Evolutionary conservation across 2,797 vertebrate genomes (phyloP), one percentile per base, ranked within the genome.

Genomic region (Bucorvus abyssinicus): DNA sequence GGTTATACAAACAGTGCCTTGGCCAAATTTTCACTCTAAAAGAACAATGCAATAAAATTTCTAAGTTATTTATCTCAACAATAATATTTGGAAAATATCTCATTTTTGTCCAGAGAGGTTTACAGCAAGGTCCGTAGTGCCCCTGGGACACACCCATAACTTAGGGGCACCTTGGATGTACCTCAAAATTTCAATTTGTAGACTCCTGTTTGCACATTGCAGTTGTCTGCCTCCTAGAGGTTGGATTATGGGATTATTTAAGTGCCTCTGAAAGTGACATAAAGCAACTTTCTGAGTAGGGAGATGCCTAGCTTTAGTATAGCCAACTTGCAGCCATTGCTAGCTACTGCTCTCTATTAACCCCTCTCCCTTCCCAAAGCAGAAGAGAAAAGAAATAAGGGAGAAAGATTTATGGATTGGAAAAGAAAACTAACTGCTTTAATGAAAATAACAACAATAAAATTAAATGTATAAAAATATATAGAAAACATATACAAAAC

Each of bases 81-180:
- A 23, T 42, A 81, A 23, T 61, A 74, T 63, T 63, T 80, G 27
- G 42, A 49, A 90, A 81, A 80, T 67, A 45, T 15, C 20, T 76
- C 0, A 36, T n/a, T 69, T 87, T 30, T 91, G 49, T 80, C 4
- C 22, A 84, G 67, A 57, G 8, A 57, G 7, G 1, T 45, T 91
- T 65, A 50, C 34, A 13, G 17, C 7, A 57, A 44, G 6, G 30
- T 70, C 50, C 47, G 8, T 40, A 65, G 4, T 22, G 47, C 17
- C 45, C 7, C 45, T 44, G 8, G 8, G 21, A 36, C 13, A 30
- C 3, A 8, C 8, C 9, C 0, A 0, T 19, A 57, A 14, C n/a
- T 44, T 5, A 47, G 9, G 3, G 9, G 0, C 7, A 29, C 7
- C 26, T 19, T 78, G 27, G 9, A 20, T 1, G 2, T 77, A 32